Base-by-base conservation (phyloP, 2,888 invertebrate species). In the Rutpela maculata region DNA sequence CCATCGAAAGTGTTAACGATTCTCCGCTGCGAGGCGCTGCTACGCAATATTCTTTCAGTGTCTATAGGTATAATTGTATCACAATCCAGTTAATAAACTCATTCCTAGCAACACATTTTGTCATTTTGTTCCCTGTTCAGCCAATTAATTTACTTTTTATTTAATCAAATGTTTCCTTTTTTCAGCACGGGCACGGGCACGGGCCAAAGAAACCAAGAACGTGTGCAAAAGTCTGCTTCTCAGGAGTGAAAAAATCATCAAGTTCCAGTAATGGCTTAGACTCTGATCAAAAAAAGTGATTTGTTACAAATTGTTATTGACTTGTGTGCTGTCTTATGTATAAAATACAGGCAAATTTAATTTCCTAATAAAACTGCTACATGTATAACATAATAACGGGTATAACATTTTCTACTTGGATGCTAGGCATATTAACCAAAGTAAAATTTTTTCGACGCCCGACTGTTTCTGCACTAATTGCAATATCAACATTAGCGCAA, bases 291-390 rank as follows among this genome's bases (percentile, higher is more conserved):
- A 70, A 68, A 60, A 59, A 26, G 38, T 70, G 60, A 65, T 60
- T 17, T 50, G 15, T 50, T 50, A 50, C 31, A 7, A n/a, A 50
- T 50, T n/a, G 15, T n/a, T n/a, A 50, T 50, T 57, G 5, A 35
- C 60, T 11, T 35, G 9, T 60, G 43, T 70, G 38, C 18, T 22
- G 35, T 60, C 60, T 60, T 15, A 43, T 70, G 70, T 70, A 70
- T 70, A n/a, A 70, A 50, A 70, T 70, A 60, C 70, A 43, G 12
- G 38, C 57, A 70, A 70, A 38, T 70, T 60, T 70, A 70, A 22
- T 43, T 60, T 60, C 50, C 43, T 60, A 70, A 70, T 70, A 60
- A 70, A 70, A 59, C 18, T 50, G 9, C 17, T 31, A 68, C 12
- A 17, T 19, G 15, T 35, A 35, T 35, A 9, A 26, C 26, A 26